phyloP scores from a whole-genome alignment of 2,113 vertebrate species.

The Hydrochoerus hydrochaeris region DNA sequence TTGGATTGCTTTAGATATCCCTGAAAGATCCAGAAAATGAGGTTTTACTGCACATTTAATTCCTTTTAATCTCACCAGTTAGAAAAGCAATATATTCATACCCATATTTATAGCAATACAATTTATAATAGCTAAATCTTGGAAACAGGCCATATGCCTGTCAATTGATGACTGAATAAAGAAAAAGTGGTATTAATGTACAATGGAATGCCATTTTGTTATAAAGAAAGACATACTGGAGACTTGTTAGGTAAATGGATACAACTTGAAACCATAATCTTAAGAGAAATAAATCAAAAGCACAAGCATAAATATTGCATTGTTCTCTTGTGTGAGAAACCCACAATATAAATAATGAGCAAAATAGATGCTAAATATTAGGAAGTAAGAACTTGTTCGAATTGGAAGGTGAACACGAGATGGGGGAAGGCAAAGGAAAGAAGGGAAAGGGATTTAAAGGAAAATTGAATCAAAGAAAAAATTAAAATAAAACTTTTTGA shows the following conservation, averaged over 20 bases:
- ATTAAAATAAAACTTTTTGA: background rate
- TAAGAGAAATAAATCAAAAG: too few species aligned
- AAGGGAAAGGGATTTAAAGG: background rate
- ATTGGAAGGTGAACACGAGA: too few species aligned
- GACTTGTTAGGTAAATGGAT: too few species aligned
- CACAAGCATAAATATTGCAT: too few species aligned
- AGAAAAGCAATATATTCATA: background rate
- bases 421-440: too few species aligned
- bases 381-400: too few species aligned
- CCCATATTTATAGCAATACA: background rate
- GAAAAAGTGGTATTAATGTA: background rate
- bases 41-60: background rate
- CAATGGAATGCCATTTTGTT: background rate
- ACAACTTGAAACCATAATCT: too few species aligned
- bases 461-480: background rate
- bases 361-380: too few species aligned
- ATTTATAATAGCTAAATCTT: too few species aligned
- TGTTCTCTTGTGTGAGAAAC: too few species aligned
- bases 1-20: background rate
- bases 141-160: too few species aligned
- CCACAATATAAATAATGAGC: too few species aligned
- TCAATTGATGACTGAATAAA: background rate
- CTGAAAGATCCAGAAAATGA: background rate
- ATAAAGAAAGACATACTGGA: background rate
- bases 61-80: background rate